Percentiles rank a stretch among this genome's conserved stretches.
These are phyloP conservation scores for Symphodus melops DNA, from an alignment of 2,113 vertebrate genomes.

Conservation along the genomic window DNA sequence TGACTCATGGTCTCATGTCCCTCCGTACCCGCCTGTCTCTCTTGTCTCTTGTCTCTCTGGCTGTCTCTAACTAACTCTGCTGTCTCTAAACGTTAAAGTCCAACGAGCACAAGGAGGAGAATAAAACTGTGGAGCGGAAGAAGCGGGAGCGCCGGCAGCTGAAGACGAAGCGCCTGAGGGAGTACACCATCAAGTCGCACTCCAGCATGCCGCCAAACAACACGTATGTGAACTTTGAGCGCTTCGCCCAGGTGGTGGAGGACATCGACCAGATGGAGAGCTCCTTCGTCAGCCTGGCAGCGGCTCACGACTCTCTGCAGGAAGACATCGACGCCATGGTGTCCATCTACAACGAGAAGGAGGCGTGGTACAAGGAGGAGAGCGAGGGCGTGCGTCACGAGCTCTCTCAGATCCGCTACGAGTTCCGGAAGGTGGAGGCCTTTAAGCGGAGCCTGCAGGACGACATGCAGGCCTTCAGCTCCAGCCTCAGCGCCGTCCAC, in stretches of 20 bases:
- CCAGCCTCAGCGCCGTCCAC: slow-evolving; percentile 69
- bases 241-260: slow-evolving; percentile 89
- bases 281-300: slow-evolving; percentile 73
- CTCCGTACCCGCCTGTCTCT: no score
- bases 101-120: slow-evolving; percentile 87
- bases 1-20: no score
- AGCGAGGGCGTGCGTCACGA: slow-evolving; percentile 86
- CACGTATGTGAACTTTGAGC: slow-evolving; percentile 93
- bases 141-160: slow-evolving; percentile 85
- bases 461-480: slow-evolving; percentile 80
- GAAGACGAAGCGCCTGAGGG: slow-evolving; percentile 92
- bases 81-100: slow-evolving; percentile 59
- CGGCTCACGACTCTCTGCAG: slow-evolving; percentile 85
- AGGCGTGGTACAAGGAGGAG: slow-evolving; percentile 94
- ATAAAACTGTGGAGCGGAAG: slow-evolving; percentile 78
- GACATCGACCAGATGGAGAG: slow-evolving; percentile 84
- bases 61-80: not conserved
- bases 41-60: no score
- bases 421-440: slow-evolving; percentile 89
- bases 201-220: slow-evolving; percentile 96
- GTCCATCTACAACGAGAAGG: slow-evolving; percentile 93
- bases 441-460: slow-evolving; percentile 87
- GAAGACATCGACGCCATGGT: slow-evolving; percentile 90
- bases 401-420: slow-evolving; percentile 83
- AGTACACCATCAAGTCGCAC: slow-evolving; percentile 96